Base-by-base conservation (phyloP, 2,888 invertebrate species). In the Oscheius myriophilus region DNA sequence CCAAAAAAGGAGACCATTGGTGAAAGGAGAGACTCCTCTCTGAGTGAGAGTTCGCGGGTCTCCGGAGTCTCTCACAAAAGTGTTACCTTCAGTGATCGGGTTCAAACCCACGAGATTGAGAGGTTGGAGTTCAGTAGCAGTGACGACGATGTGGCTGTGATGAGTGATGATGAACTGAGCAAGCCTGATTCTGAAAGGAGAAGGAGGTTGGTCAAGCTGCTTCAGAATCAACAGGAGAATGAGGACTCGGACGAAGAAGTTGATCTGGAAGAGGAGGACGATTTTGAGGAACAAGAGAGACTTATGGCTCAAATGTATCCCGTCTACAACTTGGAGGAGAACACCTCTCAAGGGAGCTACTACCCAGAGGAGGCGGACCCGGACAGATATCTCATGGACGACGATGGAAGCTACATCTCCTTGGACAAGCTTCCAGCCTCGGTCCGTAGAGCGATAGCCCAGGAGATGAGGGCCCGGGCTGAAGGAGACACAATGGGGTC, bases 51-150 rank as follows among this genome's bases (percentile, higher is more conserved):
- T 16, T 77, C 76, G 11, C 64, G 75, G 9, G 57, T 73, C 43
- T 78, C 79, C 6, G 66, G 62, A 61, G 58, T 63, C 12, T 70
- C 73, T 23, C 71, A 73, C 46, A 81, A 81, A 45, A 76, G 76
- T 14, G 81, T 81, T 55, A 81, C 74, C 16, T 81, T 81, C 72
- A 75, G 72, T 39, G 80, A 81, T 52, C 55, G 75, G 25, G 73
- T 81, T 7, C 71, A 73, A 51, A 78, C 76, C 46, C 73, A 71
- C 26, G 81, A 81, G 53, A 80, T 81, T 41, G 81, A 81, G 61
- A 33, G 79, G 55, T 71, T 72, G 14, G 46, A 64, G 11, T 69
- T 65, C 51, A 72, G 78, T 1, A 74, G 74, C 43, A 76, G 76
- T 21, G 79, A 80, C 33, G 74, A 72, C 46, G 76, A 79, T 61